phyloP scores from a whole-genome alignment of 2,797 vertebrate genomes.

The Poeciliopsis infans region DNA sequence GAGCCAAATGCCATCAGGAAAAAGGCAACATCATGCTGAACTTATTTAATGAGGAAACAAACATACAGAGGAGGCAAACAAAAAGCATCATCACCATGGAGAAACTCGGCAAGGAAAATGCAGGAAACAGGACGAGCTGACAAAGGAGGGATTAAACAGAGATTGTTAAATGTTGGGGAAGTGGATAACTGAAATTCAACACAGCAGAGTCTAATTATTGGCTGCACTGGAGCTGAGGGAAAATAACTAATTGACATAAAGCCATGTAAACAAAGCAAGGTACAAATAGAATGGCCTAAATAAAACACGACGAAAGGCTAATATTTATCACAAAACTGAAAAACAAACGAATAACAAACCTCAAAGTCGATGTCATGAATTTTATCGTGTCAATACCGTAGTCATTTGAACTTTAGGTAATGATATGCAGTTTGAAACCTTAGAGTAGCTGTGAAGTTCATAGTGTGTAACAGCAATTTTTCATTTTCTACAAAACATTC shows the following conservation, averaged over 20 bases:
- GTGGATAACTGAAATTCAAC: background rate
- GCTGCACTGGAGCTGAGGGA: background rate
- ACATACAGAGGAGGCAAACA: background rate
- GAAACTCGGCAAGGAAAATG: background rate
- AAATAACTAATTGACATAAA: background rate
- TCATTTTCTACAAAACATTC: background rate
- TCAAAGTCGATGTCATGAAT: background rate
- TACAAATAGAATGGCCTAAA: background rate
- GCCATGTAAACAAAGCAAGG: background rate
- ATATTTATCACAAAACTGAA: background rate
- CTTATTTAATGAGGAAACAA: background rate
- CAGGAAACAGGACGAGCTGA: background rate
- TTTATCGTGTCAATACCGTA: background rate
- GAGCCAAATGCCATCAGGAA: background rate
- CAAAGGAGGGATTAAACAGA: conserved; percentile 7
- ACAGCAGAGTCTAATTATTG: conserved; percentile 1
- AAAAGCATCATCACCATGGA: background rate
- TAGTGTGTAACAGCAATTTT: background rate
- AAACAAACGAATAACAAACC: background rate
- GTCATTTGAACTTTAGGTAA: background rate
- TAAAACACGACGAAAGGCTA: background rate
- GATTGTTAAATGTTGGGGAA: background rate
- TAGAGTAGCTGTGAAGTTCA: background rate
- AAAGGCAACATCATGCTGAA: background rate
- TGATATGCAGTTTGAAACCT: background rate